Conservation (phyloP, 2,888 invertebrate species). For the Euproctis similis region DNA sequence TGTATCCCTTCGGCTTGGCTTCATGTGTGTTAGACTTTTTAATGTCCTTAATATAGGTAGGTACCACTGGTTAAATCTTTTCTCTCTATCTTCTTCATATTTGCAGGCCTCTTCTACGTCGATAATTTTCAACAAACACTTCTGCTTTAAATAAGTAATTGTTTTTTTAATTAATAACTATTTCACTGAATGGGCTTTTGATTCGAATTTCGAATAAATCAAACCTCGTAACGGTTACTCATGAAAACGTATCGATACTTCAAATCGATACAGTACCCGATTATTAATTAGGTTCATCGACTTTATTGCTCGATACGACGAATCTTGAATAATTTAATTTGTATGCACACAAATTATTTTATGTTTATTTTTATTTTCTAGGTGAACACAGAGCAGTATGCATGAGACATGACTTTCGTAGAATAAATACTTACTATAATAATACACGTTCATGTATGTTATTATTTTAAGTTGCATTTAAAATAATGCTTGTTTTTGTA, state of each 20-base stretch:
- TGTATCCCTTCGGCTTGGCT: slow-evolving; percentile 59
- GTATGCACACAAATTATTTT: slow-evolving; percentile 43
- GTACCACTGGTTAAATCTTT: too few species aligned
- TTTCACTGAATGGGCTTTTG: too few species aligned
- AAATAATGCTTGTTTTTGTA: slow-evolving; percentile 12
- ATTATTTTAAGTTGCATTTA: slow-evolving; percentile 8
- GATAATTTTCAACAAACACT: slow-evolving; percentile 16
- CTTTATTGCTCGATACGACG: too few species aligned
- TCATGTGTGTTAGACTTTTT: slow-evolving; percentile 45
- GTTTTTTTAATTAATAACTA: too few species aligned
- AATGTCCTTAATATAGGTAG: slow-evolving; percentile 36
- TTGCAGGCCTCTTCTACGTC: slow-evolving; percentile 35
- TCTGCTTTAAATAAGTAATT: too few species aligned
- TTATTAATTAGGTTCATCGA: slow-evolving; percentile 9
- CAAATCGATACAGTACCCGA: slow-evolving; percentile 11
- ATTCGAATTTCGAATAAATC: too few species aligned
- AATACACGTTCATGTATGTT: slow-evolving; percentile 66
- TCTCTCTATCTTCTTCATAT: too few species aligned
- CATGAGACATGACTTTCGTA: slow-evolving; percentile 64
- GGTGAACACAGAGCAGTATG: slow-evolving; percentile 57
- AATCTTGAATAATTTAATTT: slow-evolving; percentile 18
- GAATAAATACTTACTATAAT: slow-evolving; percentile 52
- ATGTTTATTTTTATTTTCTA: slow-evolving; percentile 43
- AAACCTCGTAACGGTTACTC: too few species aligned
- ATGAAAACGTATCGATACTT: neutral